phyloP scores from a whole-genome alignment of 2,113 vertebrate genomes.

The Oenanthe melanoleuca region DNA sequence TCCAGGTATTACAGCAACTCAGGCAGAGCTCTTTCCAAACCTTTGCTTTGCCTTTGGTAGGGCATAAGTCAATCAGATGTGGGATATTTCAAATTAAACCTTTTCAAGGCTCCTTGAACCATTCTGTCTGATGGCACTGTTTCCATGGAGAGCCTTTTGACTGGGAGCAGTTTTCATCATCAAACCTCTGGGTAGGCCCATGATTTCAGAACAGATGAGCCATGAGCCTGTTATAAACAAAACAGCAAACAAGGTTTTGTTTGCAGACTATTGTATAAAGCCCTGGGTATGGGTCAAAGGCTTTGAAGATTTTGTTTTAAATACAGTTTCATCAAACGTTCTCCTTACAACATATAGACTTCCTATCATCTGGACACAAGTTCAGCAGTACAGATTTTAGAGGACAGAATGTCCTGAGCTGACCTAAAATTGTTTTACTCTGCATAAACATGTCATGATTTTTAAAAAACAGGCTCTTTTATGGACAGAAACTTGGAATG shows the following conservation, averaged over 20 bases:
- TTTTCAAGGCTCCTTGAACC: not conserved
- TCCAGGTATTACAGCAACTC: not conserved
- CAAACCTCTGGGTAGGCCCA: not conserved
- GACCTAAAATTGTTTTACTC: slow-evolving; percentile 23
- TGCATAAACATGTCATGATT: slow-evolving; percentile 15
- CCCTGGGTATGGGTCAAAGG: not conserved
- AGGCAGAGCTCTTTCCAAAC: not conserved
- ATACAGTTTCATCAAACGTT: not conserved
- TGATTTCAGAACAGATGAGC: not conserved
- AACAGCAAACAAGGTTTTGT: not conserved
- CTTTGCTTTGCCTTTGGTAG: not conserved
- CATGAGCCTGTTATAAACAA: not conserved
- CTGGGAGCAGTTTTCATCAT: not conserved
- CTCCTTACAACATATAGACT: not conserved
- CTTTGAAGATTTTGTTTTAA: not conserved
- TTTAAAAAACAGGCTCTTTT: slow-evolving; percentile 6
- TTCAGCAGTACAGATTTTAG: not conserved
- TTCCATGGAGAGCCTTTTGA: not conserved
- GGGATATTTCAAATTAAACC: not conserved
- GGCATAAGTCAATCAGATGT: not conserved
- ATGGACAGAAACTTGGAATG: slow-evolving; percentile 44
- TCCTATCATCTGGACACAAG: not conserved
- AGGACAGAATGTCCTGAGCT: not conserved
- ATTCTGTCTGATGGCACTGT: not conserved
- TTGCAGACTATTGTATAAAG: not conserved